These are phyloP conservation scores for Serinus canaria DNA, from an alignment of 2,113 vertebrate genomes.

Conservation along the genomic window DNA sequence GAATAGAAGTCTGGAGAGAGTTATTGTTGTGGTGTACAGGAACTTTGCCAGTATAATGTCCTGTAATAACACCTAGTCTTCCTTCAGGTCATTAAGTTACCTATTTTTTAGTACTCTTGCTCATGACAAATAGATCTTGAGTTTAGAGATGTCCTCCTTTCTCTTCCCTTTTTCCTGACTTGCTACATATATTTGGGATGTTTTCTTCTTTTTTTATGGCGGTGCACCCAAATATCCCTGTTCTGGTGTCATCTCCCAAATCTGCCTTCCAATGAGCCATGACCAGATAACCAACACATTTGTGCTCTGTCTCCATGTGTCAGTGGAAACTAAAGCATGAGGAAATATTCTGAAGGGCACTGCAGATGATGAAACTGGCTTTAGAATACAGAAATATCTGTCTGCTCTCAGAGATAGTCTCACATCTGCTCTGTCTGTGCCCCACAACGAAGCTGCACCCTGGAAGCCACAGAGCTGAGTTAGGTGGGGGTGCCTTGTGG, in stretches of 20 bases:
- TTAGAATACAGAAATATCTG: not conserved
- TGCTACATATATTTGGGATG: not conserved
- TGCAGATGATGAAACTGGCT: not conserved
- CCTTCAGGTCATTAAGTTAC: constrained; percentile 25
- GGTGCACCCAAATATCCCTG: not conserved
- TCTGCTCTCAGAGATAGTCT: not conserved
- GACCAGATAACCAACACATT: not conserved
- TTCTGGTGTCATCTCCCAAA: not conserved
- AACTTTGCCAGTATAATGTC: not conserved
- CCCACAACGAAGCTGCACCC: not conserved
- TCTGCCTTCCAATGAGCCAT: not conserved
- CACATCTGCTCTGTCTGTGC: not conserved
- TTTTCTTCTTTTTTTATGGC: not conserved
- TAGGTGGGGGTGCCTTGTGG: not conserved
- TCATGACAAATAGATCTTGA: not conserved
- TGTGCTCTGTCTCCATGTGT: not conserved
- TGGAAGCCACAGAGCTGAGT: not conserved
- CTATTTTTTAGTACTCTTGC: not conserved
- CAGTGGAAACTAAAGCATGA: not conserved
- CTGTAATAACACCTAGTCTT: not conserved
- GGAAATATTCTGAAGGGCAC: not conserved
- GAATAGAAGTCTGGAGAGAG: constrained; percentile 11
- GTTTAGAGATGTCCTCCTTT: not conserved
- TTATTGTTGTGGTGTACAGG: not conserved
- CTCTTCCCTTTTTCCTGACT: not conserved